Conservation (phyloP, 1,140 invertebrate species). For the Callitettix versicolor region DNA sequence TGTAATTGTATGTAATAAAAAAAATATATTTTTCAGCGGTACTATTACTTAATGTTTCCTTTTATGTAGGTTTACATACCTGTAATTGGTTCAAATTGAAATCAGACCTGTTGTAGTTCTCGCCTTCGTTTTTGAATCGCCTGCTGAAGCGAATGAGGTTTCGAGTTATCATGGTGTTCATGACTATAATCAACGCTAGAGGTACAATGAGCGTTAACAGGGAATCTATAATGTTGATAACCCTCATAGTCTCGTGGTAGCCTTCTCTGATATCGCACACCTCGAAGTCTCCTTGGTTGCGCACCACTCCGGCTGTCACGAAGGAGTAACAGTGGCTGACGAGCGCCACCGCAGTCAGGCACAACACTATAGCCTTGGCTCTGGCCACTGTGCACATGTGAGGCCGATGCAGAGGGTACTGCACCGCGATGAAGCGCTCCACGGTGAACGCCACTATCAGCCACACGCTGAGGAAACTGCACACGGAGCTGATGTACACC, state of each 20-base stretch:
- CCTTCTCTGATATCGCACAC: slow-evolving; percentile 36
- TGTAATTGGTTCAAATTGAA: slow-evolving; percentile 15
- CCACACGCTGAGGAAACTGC: slow-evolving; percentile 48
- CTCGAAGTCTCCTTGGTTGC: slow-evolving; percentile 30
- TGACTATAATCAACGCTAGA: slow-evolving; percentile 41
- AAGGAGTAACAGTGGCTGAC: slow-evolving; percentile 42
- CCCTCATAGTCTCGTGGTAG: slow-evolving; percentile 37
- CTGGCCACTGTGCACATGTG: slow-evolving; percentile 48
- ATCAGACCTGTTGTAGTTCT: slow-evolving; percentile 7
- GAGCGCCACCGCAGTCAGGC: slow-evolving; percentile 35
- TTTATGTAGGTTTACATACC: slow-evolving; percentile 1
- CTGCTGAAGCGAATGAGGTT: slow-evolving; percentile 37
- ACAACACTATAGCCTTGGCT: slow-evolving; percentile 42
- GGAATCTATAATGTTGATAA: slow-evolving; percentile 44
- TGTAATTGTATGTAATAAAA: too few relatives aligned
- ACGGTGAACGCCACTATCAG: slow-evolving; percentile 52
- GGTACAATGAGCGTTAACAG: slow-evolving; percentile 43
- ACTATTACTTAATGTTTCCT: too few relatives aligned
- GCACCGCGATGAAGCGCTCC: slow-evolving; percentile 52
- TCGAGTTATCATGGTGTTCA: slow-evolving; percentile 45
- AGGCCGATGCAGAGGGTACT: slow-evolving; percentile 49
- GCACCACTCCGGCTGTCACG: slow-evolving; percentile 36
- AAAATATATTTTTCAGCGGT: too few relatives aligned
- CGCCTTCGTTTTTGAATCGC: slow-evolving; percentile 30
- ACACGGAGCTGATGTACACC: slow-evolving; percentile 44